Base-by-base conservation (phyloP, 35 echinoderm and acorn worm genomes). In the Ophiothrix spiculata region DNA sequence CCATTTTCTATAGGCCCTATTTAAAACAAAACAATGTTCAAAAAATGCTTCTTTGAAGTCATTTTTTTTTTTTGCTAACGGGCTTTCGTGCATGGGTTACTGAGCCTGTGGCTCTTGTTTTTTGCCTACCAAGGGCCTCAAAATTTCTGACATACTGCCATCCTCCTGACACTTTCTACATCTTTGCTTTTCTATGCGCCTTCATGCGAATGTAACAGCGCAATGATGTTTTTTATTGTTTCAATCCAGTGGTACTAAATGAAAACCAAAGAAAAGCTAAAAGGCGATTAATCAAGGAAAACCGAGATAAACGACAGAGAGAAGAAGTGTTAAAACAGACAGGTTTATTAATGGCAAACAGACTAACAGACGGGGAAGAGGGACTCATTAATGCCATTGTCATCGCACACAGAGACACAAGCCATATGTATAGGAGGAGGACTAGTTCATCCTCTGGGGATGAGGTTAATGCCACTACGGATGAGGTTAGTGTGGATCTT, bases 201-300 rank as follows among this genome's bases (percentile, higher is more conserved):
- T n/a, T n/a, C n/a, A n/a, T n/a, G n/a, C n/a, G n/a, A n/a, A n/a
- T n/a, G n/a, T n/a, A n/a, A n/a, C n/a, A n/a, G n/a, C n/a, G n/a
- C n/a, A n/a, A n/a, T n/a, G n/a, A n/a, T n/a, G n/a, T n/a, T 75
- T 69, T 82, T 13, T 64, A 35, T 13, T 75, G n/a, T 69, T 14
- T 83, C 73, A 78, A 36, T 39, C 15, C 16, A 97, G 95, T 97
- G 88, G 95, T 97, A 32, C 77, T 97, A 36, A 97, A 97, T 80
- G 95, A 97, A 76, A 86, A 64, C 31, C 95, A 97, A 76, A 87
- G 95, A 38, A 93, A 91, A 75, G 95, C 95, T 34, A 97, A 97
- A 79, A 39, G 95, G 32, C 83, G 85, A 37, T 77, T 97, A 0
- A 97, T 97, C 45, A 88, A 97, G 39, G 91, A 97, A 74, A 97